Conservation (phyloP, 2,797 vertebrate species). For the Coracias cyanogaster region DNA sequence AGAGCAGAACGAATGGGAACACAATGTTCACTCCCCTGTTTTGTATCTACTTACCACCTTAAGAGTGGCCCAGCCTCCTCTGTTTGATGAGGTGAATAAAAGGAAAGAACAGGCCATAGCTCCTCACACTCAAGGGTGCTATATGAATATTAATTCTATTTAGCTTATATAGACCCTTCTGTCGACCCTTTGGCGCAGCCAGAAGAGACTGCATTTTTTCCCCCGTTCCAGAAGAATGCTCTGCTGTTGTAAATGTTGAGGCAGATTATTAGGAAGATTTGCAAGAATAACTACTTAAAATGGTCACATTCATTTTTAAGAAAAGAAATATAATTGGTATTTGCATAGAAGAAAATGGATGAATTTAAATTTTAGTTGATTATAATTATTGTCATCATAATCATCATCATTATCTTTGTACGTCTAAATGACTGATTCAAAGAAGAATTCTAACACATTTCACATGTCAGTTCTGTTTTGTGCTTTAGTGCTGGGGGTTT, state of each 20-base stretch:
- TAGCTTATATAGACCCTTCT: background rate
- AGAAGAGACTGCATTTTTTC: background rate
- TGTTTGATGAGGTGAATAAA: background rate
- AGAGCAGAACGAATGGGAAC: background rate
- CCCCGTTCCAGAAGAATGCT: slow-evolving; percentile 12
- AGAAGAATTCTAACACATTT: slow-evolving; percentile 67
- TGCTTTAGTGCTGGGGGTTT: slow-evolving; percentile 51
- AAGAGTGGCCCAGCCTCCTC: background rate
- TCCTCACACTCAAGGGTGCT: background rate
- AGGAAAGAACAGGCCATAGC: background rate
- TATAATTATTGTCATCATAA: slow-evolving; percentile 76
- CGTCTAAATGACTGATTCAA: slow-evolving; percentile 71
- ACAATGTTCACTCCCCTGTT: background rate
- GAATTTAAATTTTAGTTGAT: slow-evolving; percentile 75
- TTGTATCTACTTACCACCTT: background rate
- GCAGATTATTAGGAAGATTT: slow-evolving; percentile 58
- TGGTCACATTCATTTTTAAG: slow-evolving; percentile 61
- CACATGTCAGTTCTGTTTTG: slow-evolving; percentile 56
- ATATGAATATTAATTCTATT: background rate
- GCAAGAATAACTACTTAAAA: slow-evolving; percentile 63
- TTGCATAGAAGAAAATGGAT: slow-evolving; percentile 71
- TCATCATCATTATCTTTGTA: slow-evolving; percentile 76
- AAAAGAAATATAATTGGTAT: slow-evolving; percentile 74
- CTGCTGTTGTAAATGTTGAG: slow-evolving; percentile 42
- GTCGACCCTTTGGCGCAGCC: background rate